Conservation (phyloP, 1,140 invertebrate genomes). For the Parasteatoda tepidariorum region DNA sequence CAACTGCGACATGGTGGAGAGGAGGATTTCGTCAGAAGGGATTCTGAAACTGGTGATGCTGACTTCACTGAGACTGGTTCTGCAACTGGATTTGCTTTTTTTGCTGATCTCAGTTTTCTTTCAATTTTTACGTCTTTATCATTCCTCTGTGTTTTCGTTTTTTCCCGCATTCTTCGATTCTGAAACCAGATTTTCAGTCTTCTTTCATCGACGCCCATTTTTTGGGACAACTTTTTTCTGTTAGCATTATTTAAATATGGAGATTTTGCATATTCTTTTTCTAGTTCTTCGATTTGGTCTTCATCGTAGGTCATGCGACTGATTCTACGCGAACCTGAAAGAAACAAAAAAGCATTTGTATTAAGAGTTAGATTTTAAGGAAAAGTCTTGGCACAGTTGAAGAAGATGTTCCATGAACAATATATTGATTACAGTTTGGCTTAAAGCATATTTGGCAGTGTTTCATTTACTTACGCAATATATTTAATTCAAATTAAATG, state of each 20-base stretch:
- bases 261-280: slow-evolving; percentile 80
- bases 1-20: too few relatives aligned
- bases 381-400: too few relatives aligned
- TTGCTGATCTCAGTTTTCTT: neutral
- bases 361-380: neutral
- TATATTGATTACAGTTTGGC: too few relatives aligned
- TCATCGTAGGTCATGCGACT: slow-evolving; percentile 71
- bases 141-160: neutral
- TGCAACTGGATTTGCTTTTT: too few relatives aligned
- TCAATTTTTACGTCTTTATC: neutral
- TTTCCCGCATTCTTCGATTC: slow-evolving; percentile 77
- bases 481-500: too few relatives aligned
- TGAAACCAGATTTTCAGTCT: slow-evolving; percentile 91
- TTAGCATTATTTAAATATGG: slow-evolving; percentile 82
- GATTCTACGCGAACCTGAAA: slow-evolving; percentile 65
- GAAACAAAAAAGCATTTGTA: neutral
- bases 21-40: too few relatives aligned
- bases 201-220: slow-evolving; percentile 79
- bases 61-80: too few relatives aligned
- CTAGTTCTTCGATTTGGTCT: slow-evolving; percentile 68
- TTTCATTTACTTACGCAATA: too few relatives aligned
- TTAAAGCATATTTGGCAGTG: too few relatives aligned
- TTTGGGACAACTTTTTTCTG: slow-evolving; percentile 81
- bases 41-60: too few relatives aligned
- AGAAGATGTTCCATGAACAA: too few relatives aligned